Evolutionary conservation across 2,797 vertebrate species (phyloP).

Genomic region (Tokudaia tokunoshimensis): DNA sequence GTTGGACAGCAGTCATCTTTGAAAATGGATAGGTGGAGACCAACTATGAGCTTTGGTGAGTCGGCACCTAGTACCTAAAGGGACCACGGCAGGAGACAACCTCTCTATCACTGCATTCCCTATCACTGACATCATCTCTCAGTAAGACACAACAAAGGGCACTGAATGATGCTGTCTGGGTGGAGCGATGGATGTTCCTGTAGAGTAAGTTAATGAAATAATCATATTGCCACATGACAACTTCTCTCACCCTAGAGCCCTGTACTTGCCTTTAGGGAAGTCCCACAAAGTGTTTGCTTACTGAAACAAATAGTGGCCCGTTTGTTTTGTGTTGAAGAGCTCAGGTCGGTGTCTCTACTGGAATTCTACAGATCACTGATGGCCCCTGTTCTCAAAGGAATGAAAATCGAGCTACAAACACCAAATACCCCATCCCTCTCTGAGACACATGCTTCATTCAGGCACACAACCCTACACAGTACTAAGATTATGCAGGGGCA

Average conservation of each 20-base stretch:
- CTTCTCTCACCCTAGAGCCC: constrained; percentile 59
- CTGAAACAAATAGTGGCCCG: constrained; percentile 19
- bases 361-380: not conserved
- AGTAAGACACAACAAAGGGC: not conserved
- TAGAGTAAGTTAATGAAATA: constrained; percentile 79
- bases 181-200: constrained; percentile 79
- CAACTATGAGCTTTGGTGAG: not conserved
- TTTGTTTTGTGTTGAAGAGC: constrained; percentile 51
- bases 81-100: constrained; percentile 67
- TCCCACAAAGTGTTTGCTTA: constrained; percentile 54
- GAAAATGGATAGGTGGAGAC: not conserved
- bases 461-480: not conserved
- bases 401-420: constrained; percentile 7
- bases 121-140: constrained; percentile 71
- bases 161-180: constrained; percentile 16
- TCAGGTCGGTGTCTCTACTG: constrained; percentile 20
- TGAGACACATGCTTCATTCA: not conserved
- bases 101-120: constrained; percentile 70
- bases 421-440: not conserved
- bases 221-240: constrained; percentile 81
- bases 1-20: not conserved
- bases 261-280: constrained; percentile 68
- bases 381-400: not conserved
- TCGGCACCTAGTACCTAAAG: not conserved
- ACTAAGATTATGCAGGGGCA: not conserved